Conservation (phyloP, 2,113 vertebrate species). For the Opisthocomus hoazin region DNA sequence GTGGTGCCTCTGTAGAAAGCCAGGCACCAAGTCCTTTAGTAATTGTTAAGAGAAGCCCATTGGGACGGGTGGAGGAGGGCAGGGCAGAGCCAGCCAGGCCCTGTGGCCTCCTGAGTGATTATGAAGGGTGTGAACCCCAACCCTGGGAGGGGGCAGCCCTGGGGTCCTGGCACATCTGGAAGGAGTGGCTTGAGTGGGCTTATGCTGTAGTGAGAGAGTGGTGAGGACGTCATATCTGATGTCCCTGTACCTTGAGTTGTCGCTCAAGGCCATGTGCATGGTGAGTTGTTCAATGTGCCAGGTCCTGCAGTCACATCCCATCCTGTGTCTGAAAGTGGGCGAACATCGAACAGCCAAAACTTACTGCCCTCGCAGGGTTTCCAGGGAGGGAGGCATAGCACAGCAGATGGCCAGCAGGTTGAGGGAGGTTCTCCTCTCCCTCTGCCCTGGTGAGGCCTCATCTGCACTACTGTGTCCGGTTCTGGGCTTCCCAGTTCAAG, state of each 20-base stretch:
- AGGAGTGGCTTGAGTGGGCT: not conserved
- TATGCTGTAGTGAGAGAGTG: not conserved
- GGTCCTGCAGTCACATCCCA: not conserved
- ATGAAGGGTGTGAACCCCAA: not conserved
- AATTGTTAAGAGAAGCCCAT: not conserved
- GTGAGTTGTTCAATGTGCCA: not conserved
- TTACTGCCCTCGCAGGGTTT: not conserved
- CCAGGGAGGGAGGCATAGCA: not conserved
- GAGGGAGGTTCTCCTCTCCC: too few relatives aligned
- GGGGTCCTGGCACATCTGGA: not conserved
- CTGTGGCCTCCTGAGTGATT: not conserved
- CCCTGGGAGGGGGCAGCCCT: not conserved
- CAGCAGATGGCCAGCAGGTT: too few relatives aligned
- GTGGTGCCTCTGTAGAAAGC: not conserved
- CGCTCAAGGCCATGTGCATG: rapidly evolving
- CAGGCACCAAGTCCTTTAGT: not conserved
- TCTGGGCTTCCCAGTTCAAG: too few relatives aligned
- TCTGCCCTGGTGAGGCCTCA: too few relatives aligned
- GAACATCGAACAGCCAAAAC: not conserved
- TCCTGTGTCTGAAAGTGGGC: not conserved
- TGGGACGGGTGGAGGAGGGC: not conserved
- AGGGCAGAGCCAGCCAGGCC: not conserved
- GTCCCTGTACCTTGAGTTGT: not conserved
- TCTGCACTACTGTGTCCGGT: too few relatives aligned
- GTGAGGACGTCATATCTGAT: not conserved